Conservation (phyloP, 2,797 vertebrate genomes). For the Acrocephalus scirpaceus region DNA sequence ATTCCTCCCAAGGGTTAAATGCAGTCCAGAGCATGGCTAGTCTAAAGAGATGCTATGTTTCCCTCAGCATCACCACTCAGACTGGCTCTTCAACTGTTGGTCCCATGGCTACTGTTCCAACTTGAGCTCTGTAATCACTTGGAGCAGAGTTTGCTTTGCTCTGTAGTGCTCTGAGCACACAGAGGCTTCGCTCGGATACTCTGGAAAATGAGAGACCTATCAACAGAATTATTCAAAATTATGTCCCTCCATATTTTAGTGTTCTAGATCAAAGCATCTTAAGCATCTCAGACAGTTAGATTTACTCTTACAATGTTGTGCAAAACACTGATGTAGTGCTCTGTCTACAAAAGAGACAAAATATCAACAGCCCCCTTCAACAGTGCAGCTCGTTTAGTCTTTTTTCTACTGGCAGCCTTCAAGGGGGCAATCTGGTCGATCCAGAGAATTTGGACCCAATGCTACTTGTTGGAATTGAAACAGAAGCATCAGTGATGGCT, state of each 20-base stretch:
- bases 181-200: background rate
- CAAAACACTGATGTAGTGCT: slow-evolving; percentile 59
- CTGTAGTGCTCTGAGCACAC: slow-evolving; percentile 3
- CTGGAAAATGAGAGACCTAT: background rate
- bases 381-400: background rate
- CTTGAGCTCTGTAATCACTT: background rate
- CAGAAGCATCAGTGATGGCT: background rate
- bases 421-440: background rate
- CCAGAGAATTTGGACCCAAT: slow-evolving; percentile 53
- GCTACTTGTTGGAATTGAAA: slow-evolving; percentile 2
- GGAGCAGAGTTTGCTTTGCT: background rate
- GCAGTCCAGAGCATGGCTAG: slow-evolving; percentile 31
- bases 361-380: slow-evolving; percentile 19
- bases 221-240: background rate
- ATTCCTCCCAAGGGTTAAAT: slow-evolving; percentile 16
- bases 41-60: background rate
- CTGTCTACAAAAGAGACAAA: slow-evolving; percentile 50
- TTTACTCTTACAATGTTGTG: slow-evolving; percentile 12
- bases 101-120: slow-evolving; percentile 22
- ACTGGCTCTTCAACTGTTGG: slow-evolving; percentile 16
- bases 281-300: slow-evolving; percentile 2
- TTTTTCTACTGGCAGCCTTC: slow-evolving; percentile 4
- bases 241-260: background rate
- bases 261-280: slow-evolving; percentile 29
- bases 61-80: background rate